A percentile compares a stretch with the other conserved stretches of the same genome.
phyloP scores from a whole-genome alignment of 2,113 vertebrate species.

The Oenanthe melanoleuca region DNA sequence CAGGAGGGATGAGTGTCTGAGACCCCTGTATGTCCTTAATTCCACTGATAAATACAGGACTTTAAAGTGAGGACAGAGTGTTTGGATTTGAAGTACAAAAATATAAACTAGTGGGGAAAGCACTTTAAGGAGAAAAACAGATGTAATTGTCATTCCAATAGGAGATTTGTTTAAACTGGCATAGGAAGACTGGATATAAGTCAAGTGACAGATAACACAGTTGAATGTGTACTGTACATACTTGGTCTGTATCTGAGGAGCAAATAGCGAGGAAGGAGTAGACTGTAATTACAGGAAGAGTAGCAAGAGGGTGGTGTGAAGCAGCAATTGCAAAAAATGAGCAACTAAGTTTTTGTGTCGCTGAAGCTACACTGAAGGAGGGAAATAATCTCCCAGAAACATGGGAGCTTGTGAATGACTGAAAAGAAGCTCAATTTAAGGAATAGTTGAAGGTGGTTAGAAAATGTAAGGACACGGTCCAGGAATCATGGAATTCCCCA shows the following conservation, averaged over 20 bases:
- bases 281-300: neutral
- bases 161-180: neutral
- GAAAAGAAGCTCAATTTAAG: neutral
- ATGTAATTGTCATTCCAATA: neutral
- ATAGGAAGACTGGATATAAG: neutral
- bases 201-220: neutral
- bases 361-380: neutral
- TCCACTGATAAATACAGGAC: neutral
- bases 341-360: neutral
- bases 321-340: neutral
- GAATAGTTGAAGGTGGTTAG: neutral
- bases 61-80: neutral
- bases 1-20: neutral
- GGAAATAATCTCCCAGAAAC: neutral
- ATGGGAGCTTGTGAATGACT: neutral
- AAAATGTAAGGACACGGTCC: neutral
- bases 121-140: neutral
- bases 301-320: neutral
- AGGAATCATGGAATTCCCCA: neutral
- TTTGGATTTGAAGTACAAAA: neutral
- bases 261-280: neutral
- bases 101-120: neutral
- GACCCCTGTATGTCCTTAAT: accelerated
- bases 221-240: neutral
- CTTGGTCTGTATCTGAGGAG: neutral